A percentile compares a stretch with the other conserved stretches of the same genome.
phyloP scores from a whole-genome alignment of 2,797 vertebrate species.

The Sus cebifrons region DNA sequence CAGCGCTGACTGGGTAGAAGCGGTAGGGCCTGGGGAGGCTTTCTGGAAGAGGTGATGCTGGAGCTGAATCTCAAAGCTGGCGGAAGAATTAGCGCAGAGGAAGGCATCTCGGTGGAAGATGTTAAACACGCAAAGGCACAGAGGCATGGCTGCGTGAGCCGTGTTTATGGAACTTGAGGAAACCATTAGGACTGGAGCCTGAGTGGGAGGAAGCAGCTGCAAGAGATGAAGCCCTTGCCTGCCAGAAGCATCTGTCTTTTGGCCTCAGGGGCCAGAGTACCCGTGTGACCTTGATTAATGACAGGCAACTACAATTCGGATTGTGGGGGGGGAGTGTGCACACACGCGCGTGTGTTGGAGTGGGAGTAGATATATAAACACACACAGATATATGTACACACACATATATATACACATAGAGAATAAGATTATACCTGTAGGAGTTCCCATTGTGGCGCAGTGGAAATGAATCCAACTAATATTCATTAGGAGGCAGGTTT shows the following conservation, averaged over 20 bases:
- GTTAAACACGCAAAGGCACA: not conserved
- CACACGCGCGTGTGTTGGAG: not conserved
- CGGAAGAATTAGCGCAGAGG: not conserved
- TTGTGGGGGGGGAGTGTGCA: not conserved
- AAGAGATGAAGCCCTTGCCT: not conserved
- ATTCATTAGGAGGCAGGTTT: too few relatives aligned
- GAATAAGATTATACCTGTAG: not conserved
- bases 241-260: not conserved
- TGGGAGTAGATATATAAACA: not conserved
- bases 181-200: not conserved
- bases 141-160: not conserved
- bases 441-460: too few relatives aligned
- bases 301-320: not conserved
- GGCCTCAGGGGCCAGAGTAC: not conserved
- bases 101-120: not conserved
- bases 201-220: conserved; percentile 9
- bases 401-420: not conserved
- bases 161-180: not conserved
- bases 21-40: not conserved
- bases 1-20: not conserved
- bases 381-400: not conserved
- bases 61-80: not conserved
- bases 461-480: too few relatives aligned
- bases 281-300: not conserved
- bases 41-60: not conserved